phyloP scores from a whole-genome alignment of 2,113 vertebrate genomes.

The Hirundichthys speculiger region DNA sequence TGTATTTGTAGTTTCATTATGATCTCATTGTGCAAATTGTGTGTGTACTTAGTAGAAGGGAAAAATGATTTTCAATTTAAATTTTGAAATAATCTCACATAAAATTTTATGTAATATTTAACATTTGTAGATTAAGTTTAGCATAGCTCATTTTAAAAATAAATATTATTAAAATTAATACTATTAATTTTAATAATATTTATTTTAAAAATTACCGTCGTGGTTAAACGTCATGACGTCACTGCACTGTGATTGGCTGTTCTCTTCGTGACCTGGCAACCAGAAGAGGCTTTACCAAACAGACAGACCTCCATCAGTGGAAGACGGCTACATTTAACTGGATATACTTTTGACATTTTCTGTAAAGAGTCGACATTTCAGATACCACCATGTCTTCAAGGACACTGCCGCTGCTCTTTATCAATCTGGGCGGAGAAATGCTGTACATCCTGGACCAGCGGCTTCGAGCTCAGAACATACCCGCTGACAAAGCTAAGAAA shows the following conservation, averaged over 20 bases:
- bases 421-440: slow-evolving; percentile 97
- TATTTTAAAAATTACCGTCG: too few species aligned
- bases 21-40: too few species aligned
- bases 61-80: too few species aligned
- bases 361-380: not conserved
- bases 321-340: too few species aligned
- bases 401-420: slow-evolving; percentile 92
- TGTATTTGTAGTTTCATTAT: too few species aligned
- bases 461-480: slow-evolving; percentile 93
- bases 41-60: too few species aligned
- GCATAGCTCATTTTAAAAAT: too few species aligned
- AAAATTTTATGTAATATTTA: too few species aligned
- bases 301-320: slow-evolving; percentile 25
- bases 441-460: slow-evolving; percentile 96
- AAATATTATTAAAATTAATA: too few species aligned
- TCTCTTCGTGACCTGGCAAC: slow-evolving; percentile 79
- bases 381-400: slow-evolving; percentile 83
- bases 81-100: too few species aligned
- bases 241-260: slow-evolving; percentile 77
- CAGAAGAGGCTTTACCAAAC: slow-evolving; percentile 59
- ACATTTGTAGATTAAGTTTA: too few species aligned
- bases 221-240: not conserved
- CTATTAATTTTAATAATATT: too few species aligned
- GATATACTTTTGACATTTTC: not conserved
- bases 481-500: slow-evolving; percentile 93